These are phyloP conservation scores for Thalassophryne amazonica DNA, from an alignment of 2,797 vertebrate genomes.

Conservation along the genomic window DNA sequence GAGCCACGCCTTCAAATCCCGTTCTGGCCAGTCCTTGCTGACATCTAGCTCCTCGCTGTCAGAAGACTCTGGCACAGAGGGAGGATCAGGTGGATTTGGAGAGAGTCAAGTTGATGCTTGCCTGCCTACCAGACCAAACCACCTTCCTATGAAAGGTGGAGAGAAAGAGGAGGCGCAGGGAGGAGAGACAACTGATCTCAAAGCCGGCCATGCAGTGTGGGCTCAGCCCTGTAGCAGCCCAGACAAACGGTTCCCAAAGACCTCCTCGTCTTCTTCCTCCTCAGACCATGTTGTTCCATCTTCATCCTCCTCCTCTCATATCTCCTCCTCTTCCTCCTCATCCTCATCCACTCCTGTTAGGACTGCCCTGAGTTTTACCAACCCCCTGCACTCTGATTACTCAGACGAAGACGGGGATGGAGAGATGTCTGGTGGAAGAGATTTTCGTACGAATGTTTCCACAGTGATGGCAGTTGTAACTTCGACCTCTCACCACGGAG, in stretches of 20 bases:
- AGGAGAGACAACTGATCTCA: slow-evolving; percentile 77
- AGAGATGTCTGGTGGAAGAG: slow-evolving; percentile 56
- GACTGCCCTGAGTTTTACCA: slow-evolving; percentile 92
- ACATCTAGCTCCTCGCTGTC: slow-evolving; percentile 78
- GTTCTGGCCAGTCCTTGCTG: slow-evolving; percentile 68
- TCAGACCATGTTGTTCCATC: slow-evolving; percentile 68
- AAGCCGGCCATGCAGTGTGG: slow-evolving; percentile 78
- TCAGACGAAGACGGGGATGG: slow-evolving; percentile 86
- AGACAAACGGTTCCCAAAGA: slow-evolving; percentile 62
- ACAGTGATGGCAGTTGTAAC: slow-evolving; percentile 85
- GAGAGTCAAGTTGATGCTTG: slow-evolving; percentile 54
- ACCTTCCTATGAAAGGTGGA: slow-evolving; percentile 84
- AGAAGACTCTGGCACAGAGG: slow-evolving; percentile 78
- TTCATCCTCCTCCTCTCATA: slow-evolving; percentile 63
- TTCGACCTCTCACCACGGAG: slow-evolving; percentile 70
- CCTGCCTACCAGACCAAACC: slow-evolving; percentile 82
- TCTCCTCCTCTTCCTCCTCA: slow-evolving; percentile 62
- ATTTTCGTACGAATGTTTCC: slow-evolving; percentile 78
- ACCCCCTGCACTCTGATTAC: slow-evolving; percentile 94
- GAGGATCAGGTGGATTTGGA: slow-evolving; percentile 60
- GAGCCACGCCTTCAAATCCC: slow-evolving; percentile 88
- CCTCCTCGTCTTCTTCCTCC: slow-evolving; percentile 64
- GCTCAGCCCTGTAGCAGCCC: slow-evolving; percentile 60
- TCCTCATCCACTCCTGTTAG: slow-evolving; percentile 65
- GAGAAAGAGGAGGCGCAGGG: slow-evolving; percentile 57